Conservation (phyloP, 2,113 vertebrate genomes). For the Burhinus bistriatus region DNA sequence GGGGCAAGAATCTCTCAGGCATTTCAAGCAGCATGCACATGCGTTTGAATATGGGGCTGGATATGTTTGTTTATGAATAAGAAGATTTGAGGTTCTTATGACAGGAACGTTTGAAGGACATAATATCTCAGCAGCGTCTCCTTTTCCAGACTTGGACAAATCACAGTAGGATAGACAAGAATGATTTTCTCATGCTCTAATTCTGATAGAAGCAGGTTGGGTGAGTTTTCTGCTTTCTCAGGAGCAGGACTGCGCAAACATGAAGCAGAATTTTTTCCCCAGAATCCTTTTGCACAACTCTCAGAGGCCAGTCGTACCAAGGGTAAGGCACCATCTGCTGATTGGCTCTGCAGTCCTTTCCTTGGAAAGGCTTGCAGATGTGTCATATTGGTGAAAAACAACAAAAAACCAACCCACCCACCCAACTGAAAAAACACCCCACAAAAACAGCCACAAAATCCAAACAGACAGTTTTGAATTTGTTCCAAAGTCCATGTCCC, state of each 20-base stretch:
- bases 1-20: neutral
- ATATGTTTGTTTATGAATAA: neutral
- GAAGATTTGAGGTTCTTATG: neutral
- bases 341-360: neutral
- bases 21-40: neutral
- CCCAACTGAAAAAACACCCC: neutral
- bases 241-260: neutral
- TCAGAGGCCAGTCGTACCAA: neutral
- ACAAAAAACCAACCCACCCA: neutral
- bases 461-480: neutral
- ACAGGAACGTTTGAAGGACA: neutral
- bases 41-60: neutral
- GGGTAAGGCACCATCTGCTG: neutral
- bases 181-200: neutral
- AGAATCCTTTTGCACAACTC: neutral
- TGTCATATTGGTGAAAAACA: neutral
- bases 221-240: neutral
- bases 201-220: neutral
- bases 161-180: neutral
- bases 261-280: neutral
- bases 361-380: neutral
- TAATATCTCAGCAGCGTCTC: neutral
- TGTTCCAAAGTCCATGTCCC: neutral
- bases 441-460: neutral
- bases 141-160: neutral